These are phyloP conservation scores for Microplitis manilae DNA, from an alignment of 2,888 invertebrate species.

Conservation along the genomic window DNA sequence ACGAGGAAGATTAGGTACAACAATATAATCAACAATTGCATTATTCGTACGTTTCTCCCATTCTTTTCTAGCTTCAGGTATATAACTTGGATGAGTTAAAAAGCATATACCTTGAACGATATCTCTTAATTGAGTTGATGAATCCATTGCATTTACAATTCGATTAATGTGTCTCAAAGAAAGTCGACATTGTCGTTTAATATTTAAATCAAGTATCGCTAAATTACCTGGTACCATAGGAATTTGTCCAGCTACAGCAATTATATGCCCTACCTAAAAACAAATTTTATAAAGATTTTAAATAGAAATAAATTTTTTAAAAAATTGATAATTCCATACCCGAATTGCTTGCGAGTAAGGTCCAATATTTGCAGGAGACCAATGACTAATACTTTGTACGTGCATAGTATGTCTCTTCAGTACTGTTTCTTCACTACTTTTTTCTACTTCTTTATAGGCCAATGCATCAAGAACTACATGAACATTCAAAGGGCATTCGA, in stretches of 20 bases:
- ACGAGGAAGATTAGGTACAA: slow-evolving; percentile 86
- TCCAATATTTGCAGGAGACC: slow-evolving; percentile 98
- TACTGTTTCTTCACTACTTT: slow-evolving; percentile 60
- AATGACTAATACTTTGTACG: slow-evolving; percentile 95
- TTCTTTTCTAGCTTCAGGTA: slow-evolving; percentile 83
- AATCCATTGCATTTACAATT: slow-evolving; percentile 85
- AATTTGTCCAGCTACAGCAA: slow-evolving; percentile 93
- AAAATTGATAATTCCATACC: slow-evolving; percentile 71
- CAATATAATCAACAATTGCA: slow-evolving; percentile 89
- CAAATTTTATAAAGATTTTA: slow-evolving; percentile 24
- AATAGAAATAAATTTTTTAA: slow-evolving; percentile 10
- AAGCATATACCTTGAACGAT: slow-evolving; percentile 92
- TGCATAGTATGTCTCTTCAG: slow-evolving; percentile 85
- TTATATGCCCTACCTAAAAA: slow-evolving; percentile 83
- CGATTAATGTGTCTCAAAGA: slow-evolving; percentile 88
- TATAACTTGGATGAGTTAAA: slow-evolving; percentile 81
- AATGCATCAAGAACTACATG: slow-evolving; percentile 86
- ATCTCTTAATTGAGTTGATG: slow-evolving; percentile 84
- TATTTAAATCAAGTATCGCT: slow-evolving; percentile 83
- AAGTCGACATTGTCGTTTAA: slow-evolving; percentile 86
- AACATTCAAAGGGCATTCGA: slow-evolving; percentile 83
- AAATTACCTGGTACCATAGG: slow-evolving; percentile 89
- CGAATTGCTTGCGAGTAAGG: slow-evolving; percentile 95
- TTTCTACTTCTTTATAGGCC: slow-evolving; percentile 73
- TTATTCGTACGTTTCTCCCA: slow-evolving; percentile 89